These are phyloP conservation scores for Vollenhovia emeryi DNA, from an alignment of 1,140 invertebrate genomes.

Conservation along the genomic window DNA sequence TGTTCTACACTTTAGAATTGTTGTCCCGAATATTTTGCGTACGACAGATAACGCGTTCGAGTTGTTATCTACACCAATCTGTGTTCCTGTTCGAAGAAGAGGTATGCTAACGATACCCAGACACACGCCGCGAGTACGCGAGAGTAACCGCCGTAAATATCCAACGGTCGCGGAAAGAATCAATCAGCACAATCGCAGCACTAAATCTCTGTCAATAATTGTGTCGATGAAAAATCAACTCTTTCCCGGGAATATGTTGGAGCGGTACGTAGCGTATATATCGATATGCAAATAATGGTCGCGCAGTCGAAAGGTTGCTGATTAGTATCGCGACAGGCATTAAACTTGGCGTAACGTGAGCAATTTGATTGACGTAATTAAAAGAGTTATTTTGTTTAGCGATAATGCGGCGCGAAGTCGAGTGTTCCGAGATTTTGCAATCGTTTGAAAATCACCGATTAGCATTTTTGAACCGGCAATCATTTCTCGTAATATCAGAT, in stretches of 20 bases:
- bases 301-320: neutral
- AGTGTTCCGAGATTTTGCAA: slow-evolving; percentile 22
- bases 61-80: neutral
- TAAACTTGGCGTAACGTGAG: slow-evolving; percentile 24
- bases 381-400: neutral
- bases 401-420: slow-evolving; percentile 1
- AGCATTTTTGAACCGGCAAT: slow-evolving; percentile 27
- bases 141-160: slow-evolving; percentile 35
- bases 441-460: slow-evolving; percentile 9
- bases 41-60: neutral
- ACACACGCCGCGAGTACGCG: neutral
- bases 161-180: slow-evolving; percentile 28
- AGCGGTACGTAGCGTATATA: neutral
- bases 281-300: slow-evolving; percentile 56
- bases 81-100: neutral
- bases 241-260: slow-evolving; percentile 9
- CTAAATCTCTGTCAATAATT: slow-evolving; percentile 31
- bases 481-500: slow-evolving; percentile 36
- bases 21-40: neutral
- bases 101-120: neutral
- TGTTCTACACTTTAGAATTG: neutral
- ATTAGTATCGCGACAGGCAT: slow-evolving; percentile 35
- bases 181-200: slow-evolving; percentile 23
- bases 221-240: slow-evolving; percentile 1
- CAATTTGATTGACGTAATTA: slow-evolving; percentile 17